phyloP scores from a whole-genome alignment of 2,113 vertebrate species.

The Cottus gobio region DNA sequence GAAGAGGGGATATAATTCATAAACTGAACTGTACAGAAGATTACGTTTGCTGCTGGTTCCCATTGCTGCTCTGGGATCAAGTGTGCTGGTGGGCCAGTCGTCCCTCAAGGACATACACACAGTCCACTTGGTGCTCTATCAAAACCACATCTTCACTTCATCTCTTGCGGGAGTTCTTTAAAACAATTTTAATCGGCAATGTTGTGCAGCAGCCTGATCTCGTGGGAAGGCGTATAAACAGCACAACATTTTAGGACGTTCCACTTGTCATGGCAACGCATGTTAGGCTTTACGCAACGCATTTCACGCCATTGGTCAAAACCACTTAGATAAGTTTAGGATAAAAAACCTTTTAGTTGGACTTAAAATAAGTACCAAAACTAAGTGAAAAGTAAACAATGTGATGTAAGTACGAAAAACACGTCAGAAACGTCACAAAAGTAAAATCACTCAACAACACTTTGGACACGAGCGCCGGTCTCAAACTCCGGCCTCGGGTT shows the following conservation, averaged over 20 bases:
- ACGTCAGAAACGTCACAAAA: neutral
- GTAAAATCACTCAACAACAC: neutral
- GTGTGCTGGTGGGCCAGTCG: neutral
- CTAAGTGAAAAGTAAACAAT: neutral
- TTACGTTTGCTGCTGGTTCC: slow-evolving; percentile 5
- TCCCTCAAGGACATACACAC: slow-evolving; percentile 40
- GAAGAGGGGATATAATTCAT: neutral
- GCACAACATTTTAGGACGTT: neutral
- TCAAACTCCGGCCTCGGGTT: neutral
- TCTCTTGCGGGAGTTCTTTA: neutral
- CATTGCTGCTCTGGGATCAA: slow-evolving; percentile 8
- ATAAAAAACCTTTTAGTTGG: neutral
- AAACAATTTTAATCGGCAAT: neutral
- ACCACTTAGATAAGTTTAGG: neutral
- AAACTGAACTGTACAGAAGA: neutral
- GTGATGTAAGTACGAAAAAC: neutral
- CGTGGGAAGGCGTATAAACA: neutral
- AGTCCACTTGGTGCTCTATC: slow-evolving; percentile 2
- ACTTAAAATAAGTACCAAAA: neutral
- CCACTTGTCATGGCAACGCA: neutral
- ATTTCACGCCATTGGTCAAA: neutral
- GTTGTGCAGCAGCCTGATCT: neutral
- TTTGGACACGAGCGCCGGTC: neutral
- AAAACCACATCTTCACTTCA: neutral
- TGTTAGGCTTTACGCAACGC: neutral